Conservation (phyloP, 2,113 vertebrate genomes). For the Tinamus guttatus region DNA sequence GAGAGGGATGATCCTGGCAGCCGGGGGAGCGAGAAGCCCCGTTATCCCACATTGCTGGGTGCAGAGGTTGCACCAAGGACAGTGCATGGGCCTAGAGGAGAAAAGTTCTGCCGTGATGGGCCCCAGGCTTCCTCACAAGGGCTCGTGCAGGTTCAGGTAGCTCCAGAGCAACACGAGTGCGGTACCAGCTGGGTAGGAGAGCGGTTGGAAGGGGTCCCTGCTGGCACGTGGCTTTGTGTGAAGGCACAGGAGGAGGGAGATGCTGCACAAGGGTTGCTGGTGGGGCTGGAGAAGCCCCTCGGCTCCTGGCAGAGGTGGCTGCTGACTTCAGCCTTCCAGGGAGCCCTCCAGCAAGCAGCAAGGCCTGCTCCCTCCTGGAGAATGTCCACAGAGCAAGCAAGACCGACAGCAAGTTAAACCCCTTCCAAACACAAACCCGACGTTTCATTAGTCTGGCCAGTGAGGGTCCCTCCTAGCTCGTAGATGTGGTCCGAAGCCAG, state of each 20-base stretch:
- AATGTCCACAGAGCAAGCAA: not conserved
- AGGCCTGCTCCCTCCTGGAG: not conserved
- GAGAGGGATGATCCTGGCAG: not conserved
- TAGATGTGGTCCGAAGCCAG: not conserved
- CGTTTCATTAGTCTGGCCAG: not conserved
- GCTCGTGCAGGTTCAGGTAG: not conserved
- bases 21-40: not conserved
- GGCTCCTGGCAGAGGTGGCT: accelerated
- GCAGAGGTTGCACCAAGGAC: not conserved
- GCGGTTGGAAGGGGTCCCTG: not conserved
- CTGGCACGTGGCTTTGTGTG: not conserved
- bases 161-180: not conserved
- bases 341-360: not conserved
- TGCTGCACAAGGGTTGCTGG: accelerated
- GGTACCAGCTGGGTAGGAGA: not conserved
- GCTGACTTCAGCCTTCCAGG: not conserved
- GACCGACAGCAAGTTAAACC: not conserved
- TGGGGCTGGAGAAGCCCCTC: not conserved
- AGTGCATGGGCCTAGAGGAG: not conserved
- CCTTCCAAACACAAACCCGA: not conserved
- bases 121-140: not conserved
- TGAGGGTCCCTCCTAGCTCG: not conserved
- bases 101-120: not conserved
- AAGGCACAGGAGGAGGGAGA: too few relatives aligned
- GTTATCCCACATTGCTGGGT: not conserved